phyloP scores from a whole-genome alignment of 2,888 invertebrate species.

The Terebella lapidaria region DNA sequence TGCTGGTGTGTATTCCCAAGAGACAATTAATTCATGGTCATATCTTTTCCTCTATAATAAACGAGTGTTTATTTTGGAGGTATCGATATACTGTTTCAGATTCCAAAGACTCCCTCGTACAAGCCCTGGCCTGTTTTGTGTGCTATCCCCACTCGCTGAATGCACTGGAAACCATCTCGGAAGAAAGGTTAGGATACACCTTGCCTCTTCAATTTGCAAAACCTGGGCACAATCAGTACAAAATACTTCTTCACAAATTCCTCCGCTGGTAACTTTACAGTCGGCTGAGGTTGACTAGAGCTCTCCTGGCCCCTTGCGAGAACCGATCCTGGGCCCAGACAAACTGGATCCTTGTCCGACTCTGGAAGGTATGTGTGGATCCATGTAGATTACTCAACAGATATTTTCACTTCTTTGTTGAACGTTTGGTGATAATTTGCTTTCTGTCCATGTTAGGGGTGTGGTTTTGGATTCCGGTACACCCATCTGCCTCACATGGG shows the following conservation, averaged over 20 bases:
- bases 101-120: constrained; percentile 65
- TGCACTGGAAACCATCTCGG: constrained; percentile 66
- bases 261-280: constrained; percentile 53
- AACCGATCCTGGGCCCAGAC: constrained; percentile 76
- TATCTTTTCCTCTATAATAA: neutral
- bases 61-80: neutral
- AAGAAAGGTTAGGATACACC: constrained; percentile 54
- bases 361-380: constrained; percentile 66
- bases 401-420: neutral
- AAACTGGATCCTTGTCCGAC: constrained; percentile 76
- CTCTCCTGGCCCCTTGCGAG: constrained; percentile 72
- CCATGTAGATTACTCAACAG: no score
- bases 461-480: constrained; percentile 73
- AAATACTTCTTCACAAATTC: no score
- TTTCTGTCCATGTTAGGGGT: no score
- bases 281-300: constrained; percentile 64
- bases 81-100: neutral
- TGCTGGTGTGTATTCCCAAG: constrained; percentile 38
- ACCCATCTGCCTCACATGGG: constrained; percentile 58
- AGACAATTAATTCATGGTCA: neutral
- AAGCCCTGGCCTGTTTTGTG: constrained; percentile 72
- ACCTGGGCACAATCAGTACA: no score
- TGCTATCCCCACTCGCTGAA: constrained; percentile 69
- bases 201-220: no score
- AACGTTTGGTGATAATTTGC: neutral